Evolutionary conservation across 92 coral and sea anemone genomes (phyloP).

Genomic region (Pocillopora meandrina): DNA sequence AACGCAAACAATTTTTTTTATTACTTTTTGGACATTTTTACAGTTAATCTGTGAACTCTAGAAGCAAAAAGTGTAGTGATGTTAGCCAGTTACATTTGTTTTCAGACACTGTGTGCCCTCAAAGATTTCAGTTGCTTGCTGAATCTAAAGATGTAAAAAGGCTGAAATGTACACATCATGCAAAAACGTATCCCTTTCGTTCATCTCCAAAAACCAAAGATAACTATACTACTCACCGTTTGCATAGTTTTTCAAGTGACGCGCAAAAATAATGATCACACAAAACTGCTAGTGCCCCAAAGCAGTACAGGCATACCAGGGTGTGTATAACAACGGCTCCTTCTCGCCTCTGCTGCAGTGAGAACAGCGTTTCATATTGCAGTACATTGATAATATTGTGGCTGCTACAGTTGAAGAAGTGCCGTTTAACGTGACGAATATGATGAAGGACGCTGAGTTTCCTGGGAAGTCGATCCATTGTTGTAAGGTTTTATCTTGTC

Average conservation of each 20-base stretch:
- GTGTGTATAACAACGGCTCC: slow-evolving; percentile 89
- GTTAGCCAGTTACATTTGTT: too few relatives aligned
- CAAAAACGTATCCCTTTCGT: background rate
- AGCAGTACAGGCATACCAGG: slow-evolving; percentile 86
- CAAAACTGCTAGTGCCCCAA: slow-evolving; percentile 83
- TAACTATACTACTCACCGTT: slow-evolving; percentile 59
- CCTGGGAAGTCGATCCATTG: slow-evolving; percentile 36
- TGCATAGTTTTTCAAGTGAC: slow-evolving; percentile 93
- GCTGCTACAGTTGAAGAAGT: slow-evolving; percentile 82
- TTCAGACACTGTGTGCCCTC: too few relatives aligned
- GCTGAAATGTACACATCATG: too few relatives aligned
- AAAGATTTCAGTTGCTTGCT: too few relatives aligned
- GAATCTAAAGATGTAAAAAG: too few relatives aligned
- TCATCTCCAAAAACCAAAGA: background rate
- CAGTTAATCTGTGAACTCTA: too few relatives aligned
- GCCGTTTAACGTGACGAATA: slow-evolving; percentile 55
- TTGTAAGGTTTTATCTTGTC: background rate
- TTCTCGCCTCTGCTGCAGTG: slow-evolving; percentile 84
- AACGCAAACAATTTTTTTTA: too few relatives aligned
- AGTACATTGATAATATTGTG: slow-evolving; percentile 83
- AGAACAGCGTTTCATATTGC: slow-evolving; percentile 88
- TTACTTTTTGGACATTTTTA: too few relatives aligned
- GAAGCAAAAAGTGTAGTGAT: too few relatives aligned
- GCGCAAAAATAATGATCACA: slow-evolving; percentile 99
- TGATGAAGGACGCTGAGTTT: slow-evolving; percentile 63